Percentiles rank a stretch among this genome's conserved stretches.
These are phyloP conservation scores for Eledona agricola DNA, from an alignment of 2,888 invertebrate genomes.

Conservation along the genomic window DNA sequence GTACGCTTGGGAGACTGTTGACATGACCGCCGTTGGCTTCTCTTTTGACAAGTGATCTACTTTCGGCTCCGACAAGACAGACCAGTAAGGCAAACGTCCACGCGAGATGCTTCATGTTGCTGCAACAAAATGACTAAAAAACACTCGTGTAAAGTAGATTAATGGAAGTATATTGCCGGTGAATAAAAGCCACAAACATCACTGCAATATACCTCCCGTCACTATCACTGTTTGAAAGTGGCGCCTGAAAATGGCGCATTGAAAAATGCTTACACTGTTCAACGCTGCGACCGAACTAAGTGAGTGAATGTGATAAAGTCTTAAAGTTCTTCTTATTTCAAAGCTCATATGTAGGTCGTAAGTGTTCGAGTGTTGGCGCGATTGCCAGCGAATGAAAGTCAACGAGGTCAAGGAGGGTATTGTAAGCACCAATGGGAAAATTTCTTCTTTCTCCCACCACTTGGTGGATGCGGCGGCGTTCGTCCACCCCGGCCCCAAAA, in stretches of 20 bases:
- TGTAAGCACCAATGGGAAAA: constrained; percentile 18
- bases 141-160: constrained; percentile 18
- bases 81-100: constrained; percentile 49
- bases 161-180: constrained; percentile 23
- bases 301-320: constrained; percentile 62
- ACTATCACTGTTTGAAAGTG: constrained; percentile 37
- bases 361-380: constrained; percentile 54
- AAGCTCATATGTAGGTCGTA: constrained; percentile 61
- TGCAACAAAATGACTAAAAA: constrained; percentile 45
- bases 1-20: too few relatives aligned
- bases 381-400: constrained; percentile 52
- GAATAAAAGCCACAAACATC: constrained; percentile 10
- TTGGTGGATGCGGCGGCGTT: constrained; percentile 8
- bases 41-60: constrained; percentile 54
- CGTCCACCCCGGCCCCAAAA: constrained; percentile 20
- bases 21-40: constrained; percentile 40
- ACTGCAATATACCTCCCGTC: constrained; percentile 24
- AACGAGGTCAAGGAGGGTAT: constrained; percentile 60
- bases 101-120: constrained; percentile 56
- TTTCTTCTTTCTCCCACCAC: constrained; percentile 22
- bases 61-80: constrained; percentile 50
- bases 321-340: constrained; percentile 64
- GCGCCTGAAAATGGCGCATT: constrained; percentile 19
- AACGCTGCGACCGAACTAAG: constrained; percentile 53
- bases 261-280: constrained; percentile 58